These are phyloP conservation scores for Urophycis tenuis DNA, from an alignment of 2,797 vertebrate species.

Conservation along the genomic window DNA sequence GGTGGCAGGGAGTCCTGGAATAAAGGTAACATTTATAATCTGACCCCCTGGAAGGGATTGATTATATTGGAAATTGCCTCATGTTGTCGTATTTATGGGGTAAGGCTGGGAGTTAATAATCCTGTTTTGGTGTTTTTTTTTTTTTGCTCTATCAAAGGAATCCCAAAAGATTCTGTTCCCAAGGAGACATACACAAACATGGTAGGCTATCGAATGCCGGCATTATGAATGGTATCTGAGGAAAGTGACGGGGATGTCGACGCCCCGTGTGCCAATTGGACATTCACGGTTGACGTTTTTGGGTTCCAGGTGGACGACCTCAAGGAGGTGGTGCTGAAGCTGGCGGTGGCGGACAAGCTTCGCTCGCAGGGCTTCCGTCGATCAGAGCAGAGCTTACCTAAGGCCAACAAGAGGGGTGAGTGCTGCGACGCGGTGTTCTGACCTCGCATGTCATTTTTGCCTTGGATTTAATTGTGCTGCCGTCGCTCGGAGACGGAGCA, in stretches of 20 bases:
- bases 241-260: background rate
- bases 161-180: constrained; percentile 57
- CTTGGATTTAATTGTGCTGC: background rate
- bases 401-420: constrained; percentile 75
- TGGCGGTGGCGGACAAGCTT: constrained; percentile 68
- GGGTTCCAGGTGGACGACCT: constrained; percentile 65
- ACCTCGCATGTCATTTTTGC: background rate
- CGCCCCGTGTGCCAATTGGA: background rate
- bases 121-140: background rate
- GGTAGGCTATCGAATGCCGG: constrained; percentile 49
- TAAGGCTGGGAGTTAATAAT: background rate
- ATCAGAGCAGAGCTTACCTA: constrained; percentile 68
- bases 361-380: constrained; percentile 68
- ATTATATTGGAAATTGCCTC: background rate
- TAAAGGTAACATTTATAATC: constrained; percentile 52
- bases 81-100: background rate
- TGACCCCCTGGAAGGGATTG: background rate
- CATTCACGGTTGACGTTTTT: background rate
- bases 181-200: constrained; percentile 62
- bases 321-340: constrained; percentile 65
- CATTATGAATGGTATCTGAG: background rate
- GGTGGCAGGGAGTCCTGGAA: constrained; percentile 55
- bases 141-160: constrained; percentile 36
- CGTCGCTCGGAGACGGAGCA: background rate
- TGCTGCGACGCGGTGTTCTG: background rate